Evolutionary conservation across 2,113 vertebrate species (phyloP).

Genomic region (human): DNA sequence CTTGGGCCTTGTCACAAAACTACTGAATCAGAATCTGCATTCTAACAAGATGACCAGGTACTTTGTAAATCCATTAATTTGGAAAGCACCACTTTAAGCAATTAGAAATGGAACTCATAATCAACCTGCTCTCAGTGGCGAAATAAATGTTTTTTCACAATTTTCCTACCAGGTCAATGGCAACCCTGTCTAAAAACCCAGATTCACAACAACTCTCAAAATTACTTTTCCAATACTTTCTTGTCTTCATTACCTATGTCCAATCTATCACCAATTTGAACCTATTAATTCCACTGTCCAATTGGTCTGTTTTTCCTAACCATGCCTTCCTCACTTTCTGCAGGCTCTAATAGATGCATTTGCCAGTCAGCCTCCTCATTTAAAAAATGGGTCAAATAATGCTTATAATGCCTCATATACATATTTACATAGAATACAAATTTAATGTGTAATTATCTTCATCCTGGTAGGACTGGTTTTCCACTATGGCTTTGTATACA

Average conservation of each 20-base stretch:
- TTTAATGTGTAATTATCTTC: constrained; percentile 43
- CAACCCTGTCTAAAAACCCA: background rate
- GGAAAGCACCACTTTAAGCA: background rate
- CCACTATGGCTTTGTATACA: background rate
- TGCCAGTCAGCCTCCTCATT: background rate
- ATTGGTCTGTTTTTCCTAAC: background rate
- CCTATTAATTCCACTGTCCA: background rate
- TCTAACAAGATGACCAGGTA: background rate
- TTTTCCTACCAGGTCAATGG: background rate
- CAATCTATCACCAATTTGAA: background rate
- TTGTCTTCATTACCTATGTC: background rate
- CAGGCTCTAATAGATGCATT: background rate
- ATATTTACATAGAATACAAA: background rate
- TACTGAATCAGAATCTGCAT: background rate
- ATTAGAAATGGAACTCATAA: background rate
- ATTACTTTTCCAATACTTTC: background rate
- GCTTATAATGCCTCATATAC: background rate
- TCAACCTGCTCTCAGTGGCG: background rate
- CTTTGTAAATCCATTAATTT: background rate
- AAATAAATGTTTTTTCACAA: constrained; percentile 5
- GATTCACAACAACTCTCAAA: background rate
- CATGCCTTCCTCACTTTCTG: background rate
- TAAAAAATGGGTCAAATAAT: background rate
- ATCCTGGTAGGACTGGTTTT: background rate
- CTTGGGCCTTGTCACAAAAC: background rate